Conservation (phyloP, 2,113 vertebrate species). For the Triplophysa rosa region DNA sequence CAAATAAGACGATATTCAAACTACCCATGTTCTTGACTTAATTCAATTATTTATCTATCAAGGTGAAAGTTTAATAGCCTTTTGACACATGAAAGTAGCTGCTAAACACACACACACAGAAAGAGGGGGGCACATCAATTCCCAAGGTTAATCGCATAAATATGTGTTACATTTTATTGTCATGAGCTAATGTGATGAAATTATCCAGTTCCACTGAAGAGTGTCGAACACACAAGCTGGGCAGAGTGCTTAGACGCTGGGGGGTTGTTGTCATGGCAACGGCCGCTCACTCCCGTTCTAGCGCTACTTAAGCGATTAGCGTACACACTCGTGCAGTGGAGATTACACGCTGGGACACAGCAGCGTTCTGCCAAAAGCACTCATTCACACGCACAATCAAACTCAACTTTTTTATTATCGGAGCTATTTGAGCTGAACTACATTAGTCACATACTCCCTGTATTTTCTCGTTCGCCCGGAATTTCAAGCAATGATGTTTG, state of each 20-base stretch:
- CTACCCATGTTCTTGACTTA: neutral
- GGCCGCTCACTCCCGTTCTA: conserved; percentile 30
- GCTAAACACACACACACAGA: conserved; percentile 1
- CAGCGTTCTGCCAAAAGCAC: conserved; percentile 46
- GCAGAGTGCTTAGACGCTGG: conserved; percentile 45
- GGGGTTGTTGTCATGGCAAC: conserved; percentile 53
- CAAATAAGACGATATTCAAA: too few species aligned
- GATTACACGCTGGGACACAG: conserved; percentile 51
- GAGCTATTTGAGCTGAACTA: conserved; percentile 1
- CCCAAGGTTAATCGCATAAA: conserved; percentile 29
- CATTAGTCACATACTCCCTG: neutral
- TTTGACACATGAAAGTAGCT: neutral
- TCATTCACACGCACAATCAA: conserved; percentile 7
- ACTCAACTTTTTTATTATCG: conserved; percentile 24
- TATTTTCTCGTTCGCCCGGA: neutral
- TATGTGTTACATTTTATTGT: conserved; percentile 22
- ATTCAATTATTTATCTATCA: neutral
- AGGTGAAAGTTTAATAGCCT: neutral
- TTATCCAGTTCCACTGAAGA: conserved; percentile 45
- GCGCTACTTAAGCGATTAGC: conserved; percentile 54
- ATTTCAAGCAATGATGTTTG: neutral
- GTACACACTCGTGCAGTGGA: conserved; percentile 42
- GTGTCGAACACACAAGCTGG: conserved; percentile 37
- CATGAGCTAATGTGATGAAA: conserved; percentile 48
- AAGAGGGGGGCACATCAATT: neutral